Evolutionary conservation across 2,113 vertebrate species (phyloP).

Genomic region (Nerophis lumbriciformis): DNA sequence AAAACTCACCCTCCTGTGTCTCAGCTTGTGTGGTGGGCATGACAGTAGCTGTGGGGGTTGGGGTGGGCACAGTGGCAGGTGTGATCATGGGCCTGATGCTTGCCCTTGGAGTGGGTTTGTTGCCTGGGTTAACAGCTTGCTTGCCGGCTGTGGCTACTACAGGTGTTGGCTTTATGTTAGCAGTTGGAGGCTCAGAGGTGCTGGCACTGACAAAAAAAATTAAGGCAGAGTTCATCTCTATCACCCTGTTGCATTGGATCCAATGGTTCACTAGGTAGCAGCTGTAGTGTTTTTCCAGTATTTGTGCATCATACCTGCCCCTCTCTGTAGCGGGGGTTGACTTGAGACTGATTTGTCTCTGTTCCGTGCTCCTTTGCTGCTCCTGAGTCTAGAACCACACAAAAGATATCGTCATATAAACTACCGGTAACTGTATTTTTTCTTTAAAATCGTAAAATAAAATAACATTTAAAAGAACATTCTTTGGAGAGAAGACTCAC

Average conservation of each 20-base stretch:
- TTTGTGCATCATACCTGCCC: slow-evolving; percentile 79
- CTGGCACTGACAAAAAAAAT: slow-evolving; percentile 73
- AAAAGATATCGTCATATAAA: not conserved
- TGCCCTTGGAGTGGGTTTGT: slow-evolving; percentile 92
- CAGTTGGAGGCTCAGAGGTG: slow-evolving; percentile 91
- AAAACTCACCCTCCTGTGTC: slow-evolving; percentile 83
- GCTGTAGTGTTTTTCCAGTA: not conserved
- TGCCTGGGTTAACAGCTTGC: slow-evolving; percentile 86
- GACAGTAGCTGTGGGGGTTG: slow-evolving; percentile 95
- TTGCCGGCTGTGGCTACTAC: slow-evolving; percentile 90
- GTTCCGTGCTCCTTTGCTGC: slow-evolving; percentile 80
- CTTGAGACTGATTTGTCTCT: slow-evolving; percentile 88
- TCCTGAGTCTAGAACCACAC: slow-evolving; percentile 78
- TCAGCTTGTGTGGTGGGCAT: slow-evolving; percentile 98
- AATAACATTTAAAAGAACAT: not conserved
- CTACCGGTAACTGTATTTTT: not conserved
- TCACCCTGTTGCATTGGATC: not conserved
- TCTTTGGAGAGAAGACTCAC: slow-evolving; percentile 50
- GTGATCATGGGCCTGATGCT: slow-evolving; percentile 98
- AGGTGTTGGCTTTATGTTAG: slow-evolving; percentile 97
- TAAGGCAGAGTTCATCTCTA: not conserved
- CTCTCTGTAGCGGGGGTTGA: slow-evolving; percentile 86
- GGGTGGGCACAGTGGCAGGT: slow-evolving; percentile 87
- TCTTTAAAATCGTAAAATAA: too few species aligned
- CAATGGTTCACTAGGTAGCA: too few species aligned